Evolutionary conservation across 2,113 vertebrate genomes (phyloP).

Genomic region (Platysteira castanea): DNA sequence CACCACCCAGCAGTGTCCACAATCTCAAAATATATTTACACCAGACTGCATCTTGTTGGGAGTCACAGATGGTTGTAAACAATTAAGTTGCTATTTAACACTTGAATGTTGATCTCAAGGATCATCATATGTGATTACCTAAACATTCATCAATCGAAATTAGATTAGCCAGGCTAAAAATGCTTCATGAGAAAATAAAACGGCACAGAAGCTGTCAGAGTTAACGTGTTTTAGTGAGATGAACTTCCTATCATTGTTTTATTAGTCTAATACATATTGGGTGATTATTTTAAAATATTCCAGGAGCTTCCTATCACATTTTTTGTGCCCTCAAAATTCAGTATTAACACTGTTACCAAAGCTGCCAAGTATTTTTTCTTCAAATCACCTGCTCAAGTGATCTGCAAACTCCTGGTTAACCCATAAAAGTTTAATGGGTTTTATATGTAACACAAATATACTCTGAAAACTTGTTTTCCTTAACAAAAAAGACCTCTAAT

Average conservation of each 20-base stretch:
- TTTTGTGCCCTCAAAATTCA: neutral
- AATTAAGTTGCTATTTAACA: neutral
- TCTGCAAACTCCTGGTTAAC: neutral
- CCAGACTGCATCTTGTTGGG: neutral
- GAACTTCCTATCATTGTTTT: neutral
- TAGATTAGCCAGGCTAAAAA: neutral
- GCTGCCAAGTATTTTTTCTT: neutral
- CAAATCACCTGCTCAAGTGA: neutral
- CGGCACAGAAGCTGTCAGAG: neutral
- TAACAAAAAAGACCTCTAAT: neutral
- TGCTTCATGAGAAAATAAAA: neutral
- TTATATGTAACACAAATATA: neutral
- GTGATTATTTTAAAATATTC: neutral
- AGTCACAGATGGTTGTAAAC: neutral
- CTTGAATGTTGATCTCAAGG: accelerated
- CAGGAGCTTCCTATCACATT: accelerated
- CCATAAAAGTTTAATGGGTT: neutral
- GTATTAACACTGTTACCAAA: neutral
- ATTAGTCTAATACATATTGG: neutral
- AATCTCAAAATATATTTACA: neutral
- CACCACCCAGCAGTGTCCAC: neutral
- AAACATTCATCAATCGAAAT: neutral
- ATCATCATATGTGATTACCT: neutral
- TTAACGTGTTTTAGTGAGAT: neutral
- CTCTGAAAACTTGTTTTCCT: neutral